Percentiles rank a stretch among this genome's conserved stretches.
Conservation (phyloP, 2,113 vertebrate genomes). For the Varanus komodoensis region DNA sequence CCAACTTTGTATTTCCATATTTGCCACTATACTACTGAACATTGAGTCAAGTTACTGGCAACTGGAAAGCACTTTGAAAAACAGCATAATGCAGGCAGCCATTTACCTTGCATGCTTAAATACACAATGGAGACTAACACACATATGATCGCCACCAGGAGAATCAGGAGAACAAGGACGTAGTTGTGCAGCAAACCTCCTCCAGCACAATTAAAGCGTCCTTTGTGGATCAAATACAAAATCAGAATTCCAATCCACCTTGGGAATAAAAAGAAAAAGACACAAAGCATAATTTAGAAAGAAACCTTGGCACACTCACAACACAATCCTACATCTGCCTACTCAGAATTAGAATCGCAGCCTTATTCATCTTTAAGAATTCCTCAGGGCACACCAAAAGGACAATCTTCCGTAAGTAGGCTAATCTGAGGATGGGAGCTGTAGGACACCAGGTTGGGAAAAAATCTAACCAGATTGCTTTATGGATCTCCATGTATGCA, state of each 20-base stretch:
- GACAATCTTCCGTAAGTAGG: not conserved
- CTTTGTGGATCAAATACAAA: slow-evolving; percentile 84
- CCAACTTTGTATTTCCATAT: not conserved
- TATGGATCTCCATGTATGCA: not conserved
- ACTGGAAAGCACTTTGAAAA: not conserved
- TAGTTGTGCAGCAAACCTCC: slow-evolving; percentile 86
- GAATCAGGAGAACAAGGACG: slow-evolving; percentile 85
- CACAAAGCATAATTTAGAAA: accelerated
- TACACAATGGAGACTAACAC: slow-evolving; percentile 85
- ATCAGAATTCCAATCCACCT: slow-evolving; percentile 92
- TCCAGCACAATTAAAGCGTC: slow-evolving; percentile 83
- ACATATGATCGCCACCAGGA: slow-evolving; percentile 88
- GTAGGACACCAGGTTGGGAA: too few species aligned
- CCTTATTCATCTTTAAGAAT: not conserved
- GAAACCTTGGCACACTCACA: accelerated
- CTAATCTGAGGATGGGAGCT: too few species aligned
- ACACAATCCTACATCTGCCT: not conserved
- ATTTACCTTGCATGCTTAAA: slow-evolving; percentile 92
- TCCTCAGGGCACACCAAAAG: accelerated
- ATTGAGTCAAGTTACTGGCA: not conserved
- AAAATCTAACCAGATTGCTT: not conserved
- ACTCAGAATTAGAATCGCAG: not conserved
- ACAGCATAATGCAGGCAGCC: accelerated
- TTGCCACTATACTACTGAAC: not conserved
- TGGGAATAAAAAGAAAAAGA: not conserved